Evolutionary conservation across 2,797 vertebrate species (phyloP).

Genomic region (Platyrinchus mystaceus): DNA sequence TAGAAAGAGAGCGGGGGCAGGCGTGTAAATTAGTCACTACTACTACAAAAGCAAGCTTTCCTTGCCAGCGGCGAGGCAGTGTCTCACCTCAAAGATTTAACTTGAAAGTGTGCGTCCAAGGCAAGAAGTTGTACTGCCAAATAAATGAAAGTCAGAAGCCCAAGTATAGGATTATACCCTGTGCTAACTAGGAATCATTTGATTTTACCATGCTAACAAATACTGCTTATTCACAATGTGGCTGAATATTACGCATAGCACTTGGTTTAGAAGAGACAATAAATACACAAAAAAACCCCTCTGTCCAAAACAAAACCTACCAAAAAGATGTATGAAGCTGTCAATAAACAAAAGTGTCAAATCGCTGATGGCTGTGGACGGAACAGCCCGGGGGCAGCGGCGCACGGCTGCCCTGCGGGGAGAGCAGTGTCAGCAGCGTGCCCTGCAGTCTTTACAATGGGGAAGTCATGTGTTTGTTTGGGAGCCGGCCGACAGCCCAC

Average conservation of each 20-base stretch:
- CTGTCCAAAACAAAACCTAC: not conserved
- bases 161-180: not conserved
- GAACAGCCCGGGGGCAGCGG: not conserved
- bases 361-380: fast-evolving
- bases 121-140: not conserved
- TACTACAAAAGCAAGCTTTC: constrained; percentile 55
- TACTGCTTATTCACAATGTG: not conserved
- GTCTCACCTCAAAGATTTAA: constrained; percentile 5
- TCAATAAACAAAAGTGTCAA: not conserved
- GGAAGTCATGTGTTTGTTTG: fast-evolving
- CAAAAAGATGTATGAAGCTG: not conserved
- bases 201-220: not conserved
- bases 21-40: constrained; percentile 45
- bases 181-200: not conserved
- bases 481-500: not conserved
- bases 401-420: not conserved
- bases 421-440: fast-evolving
- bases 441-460: fast-evolving
- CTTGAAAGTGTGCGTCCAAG: not conserved
- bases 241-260: not conserved
- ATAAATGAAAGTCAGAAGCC: not conserved
- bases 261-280: not conserved
- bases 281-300: not conserved
- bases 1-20: constrained; percentile 28
- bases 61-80: not conserved